Base-by-base conservation (phyloP, 2,797 vertebrate species). In the Mormyrus hasselquistii region DNA sequence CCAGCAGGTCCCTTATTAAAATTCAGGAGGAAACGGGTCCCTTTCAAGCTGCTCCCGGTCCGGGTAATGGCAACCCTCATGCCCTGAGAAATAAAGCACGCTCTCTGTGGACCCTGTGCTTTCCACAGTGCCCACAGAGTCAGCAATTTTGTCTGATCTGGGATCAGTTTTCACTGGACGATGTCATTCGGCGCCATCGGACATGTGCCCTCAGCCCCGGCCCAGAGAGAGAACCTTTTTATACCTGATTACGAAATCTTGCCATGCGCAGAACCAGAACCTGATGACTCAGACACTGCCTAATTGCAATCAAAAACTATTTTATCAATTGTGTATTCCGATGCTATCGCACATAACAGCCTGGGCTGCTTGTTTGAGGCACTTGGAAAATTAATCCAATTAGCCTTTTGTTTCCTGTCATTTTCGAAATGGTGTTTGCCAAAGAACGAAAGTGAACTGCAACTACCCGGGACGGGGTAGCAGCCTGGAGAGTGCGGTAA, bases 221-320 rank as follows among this genome's bases (percentile, higher is more conserved):
- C 88, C 88, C n/a, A 94, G 93, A 96, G 94, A 96, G 95, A 95
- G 93, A 93, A 92, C 93, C 92, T 93, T 93, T 94, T 52, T 94
- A 94, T 95, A 92, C 12, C 93, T 95, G 95, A 96, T 96, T 95
- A 94, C 93, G 90, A 91, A 92, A 93, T 94, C 93, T 92, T 92
- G 90, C 83, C 69, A 76, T 88, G 86, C 76, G 90, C 88, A 91
- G 92, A 94, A 94, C 94, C 93, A 94, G 94, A 93, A 69, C 91
- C 91, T 90, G 87, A 85, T 90, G 93, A 95, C 94, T 92, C 93
- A 69, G 49, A 92, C 90, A 92, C 88, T 7, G n/a, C 90, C 93
- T 93, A 92, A 93, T 93, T 91, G 91, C 93, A 86, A 92, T 55
- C 93, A 89, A 91, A 92, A 89, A 95, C 92, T 93, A 91, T 92